Evolutionary conservation across 2,888 invertebrate genomes (phyloP).

Genomic region (Hypomecis punctinalis): DNA sequence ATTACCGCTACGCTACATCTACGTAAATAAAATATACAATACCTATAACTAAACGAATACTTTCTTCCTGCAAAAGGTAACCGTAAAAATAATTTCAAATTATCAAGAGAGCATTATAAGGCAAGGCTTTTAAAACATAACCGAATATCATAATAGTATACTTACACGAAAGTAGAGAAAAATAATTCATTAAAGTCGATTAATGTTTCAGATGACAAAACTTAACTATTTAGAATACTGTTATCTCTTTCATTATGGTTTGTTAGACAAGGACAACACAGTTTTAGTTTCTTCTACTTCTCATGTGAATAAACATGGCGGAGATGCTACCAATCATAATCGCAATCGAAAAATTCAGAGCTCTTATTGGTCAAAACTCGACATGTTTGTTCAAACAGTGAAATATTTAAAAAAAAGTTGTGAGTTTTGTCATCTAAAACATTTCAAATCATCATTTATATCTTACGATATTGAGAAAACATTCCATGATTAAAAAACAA

Average conservation of each 20-base stretch:
- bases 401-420: not conserved
- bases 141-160: slow-evolving; percentile 47
- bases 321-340: too few relatives aligned
- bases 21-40: slow-evolving; percentile 77
- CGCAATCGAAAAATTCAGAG: too few relatives aligned
- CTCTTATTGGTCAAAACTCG: too few relatives aligned
- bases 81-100: slow-evolving; percentile 81
- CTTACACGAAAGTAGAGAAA: slow-evolving; percentile 49
- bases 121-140: slow-evolving; percentile 68
- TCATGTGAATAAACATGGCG: not conserved
- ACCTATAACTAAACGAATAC: slow-evolving; percentile 80
- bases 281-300: not conserved
- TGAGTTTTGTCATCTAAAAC: not conserved
- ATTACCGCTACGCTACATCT: slow-evolving; percentile 60
- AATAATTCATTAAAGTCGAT: not conserved
- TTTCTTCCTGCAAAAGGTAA: slow-evolving; percentile 83
- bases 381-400: too few relatives aligned
- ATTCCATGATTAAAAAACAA: slow-evolving; percentile 5
- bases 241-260: not conserved
- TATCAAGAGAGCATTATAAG: slow-evolving; percentile 82
- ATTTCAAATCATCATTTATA: not conserved
- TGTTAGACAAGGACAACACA: not conserved
- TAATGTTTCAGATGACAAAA: not conserved
- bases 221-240: not conserved
- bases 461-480: slow-evolving; percentile 3